Percentiles rank a stretch among this genome's conserved stretches.
phyloP scores from a whole-genome alignment of 2,797 vertebrate species.

The Danio albolineatus region DNA sequence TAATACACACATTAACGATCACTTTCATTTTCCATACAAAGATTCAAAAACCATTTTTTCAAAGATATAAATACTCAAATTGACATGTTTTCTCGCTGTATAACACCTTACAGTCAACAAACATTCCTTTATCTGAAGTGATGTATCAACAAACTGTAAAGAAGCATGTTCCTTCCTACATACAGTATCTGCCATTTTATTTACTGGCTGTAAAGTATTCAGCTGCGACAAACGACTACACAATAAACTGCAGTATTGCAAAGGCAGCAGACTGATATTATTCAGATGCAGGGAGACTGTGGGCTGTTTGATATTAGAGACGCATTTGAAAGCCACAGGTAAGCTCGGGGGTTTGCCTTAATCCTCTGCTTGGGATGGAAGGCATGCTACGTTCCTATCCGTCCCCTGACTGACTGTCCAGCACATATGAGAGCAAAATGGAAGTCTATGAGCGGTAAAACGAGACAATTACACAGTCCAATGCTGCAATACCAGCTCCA shows the following conservation, averaged over 20 bases:
- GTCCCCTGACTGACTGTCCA: slow-evolving; percentile 16
- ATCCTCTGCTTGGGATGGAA: slow-evolving; percentile 68
- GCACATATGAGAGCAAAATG: slow-evolving; percentile 38
- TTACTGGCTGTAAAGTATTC: slow-evolving; percentile 27
- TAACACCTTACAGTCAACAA: background rate
- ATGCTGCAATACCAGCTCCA: slow-evolving; percentile 21
- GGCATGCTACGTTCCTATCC: slow-evolving; percentile 53
- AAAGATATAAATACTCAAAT: background rate
- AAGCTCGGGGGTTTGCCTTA: slow-evolving; percentile 64
- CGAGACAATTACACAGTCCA: slow-evolving; percentile 22
- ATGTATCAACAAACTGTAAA: background rate
- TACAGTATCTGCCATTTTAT: slow-evolving; percentile 5
- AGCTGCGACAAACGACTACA: slow-evolving; percentile 16
- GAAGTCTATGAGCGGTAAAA: slow-evolving; percentile 2
- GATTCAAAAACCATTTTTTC: too few relatives aligned
- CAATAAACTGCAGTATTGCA: slow-evolving; percentile 20
- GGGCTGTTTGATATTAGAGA: slow-evolving; percentile 59
- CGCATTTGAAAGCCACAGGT: slow-evolving; percentile 64
- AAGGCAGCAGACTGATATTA: slow-evolving; percentile 48
- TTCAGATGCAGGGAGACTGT: slow-evolving; percentile 55
- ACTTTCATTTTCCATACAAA: too few relatives aligned
- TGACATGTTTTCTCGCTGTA: too few relatives aligned
- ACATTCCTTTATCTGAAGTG: slow-evolving; percentile 1
- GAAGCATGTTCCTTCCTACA: background rate
- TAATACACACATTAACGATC: too few relatives aligned